A percentile compares a stretch with the other conserved stretches of the same genome.
phyloP scores from a whole-genome alignment of 2,113 vertebrate genomes.

The Monarcha castaneiventris region DNA sequence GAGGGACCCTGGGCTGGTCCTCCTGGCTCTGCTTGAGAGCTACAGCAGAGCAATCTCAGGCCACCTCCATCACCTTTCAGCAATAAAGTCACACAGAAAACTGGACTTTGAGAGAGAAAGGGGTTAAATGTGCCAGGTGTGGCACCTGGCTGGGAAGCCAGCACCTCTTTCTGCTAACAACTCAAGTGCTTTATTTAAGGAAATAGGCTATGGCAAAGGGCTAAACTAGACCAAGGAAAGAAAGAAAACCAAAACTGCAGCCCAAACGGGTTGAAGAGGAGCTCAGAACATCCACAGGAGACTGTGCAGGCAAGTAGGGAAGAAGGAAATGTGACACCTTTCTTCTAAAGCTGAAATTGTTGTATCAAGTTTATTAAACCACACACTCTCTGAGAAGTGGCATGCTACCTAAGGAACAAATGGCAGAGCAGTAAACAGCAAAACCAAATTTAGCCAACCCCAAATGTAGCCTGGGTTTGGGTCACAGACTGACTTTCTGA shows the following conservation, averaged over 20 bases:
- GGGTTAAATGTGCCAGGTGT: background rate
- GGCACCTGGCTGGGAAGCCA: background rate
- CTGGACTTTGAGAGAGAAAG: background rate
- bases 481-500: background rate
- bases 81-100: background rate
- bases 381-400: background rate
- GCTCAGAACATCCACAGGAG: background rate
- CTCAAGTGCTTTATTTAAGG: background rate
- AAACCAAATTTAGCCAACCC: background rate
- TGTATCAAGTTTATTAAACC: background rate
- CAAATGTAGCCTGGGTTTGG: background rate
- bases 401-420: accelerated
- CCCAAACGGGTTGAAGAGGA: background rate
- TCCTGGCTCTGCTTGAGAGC: background rate
- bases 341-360: background rate
- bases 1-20: background rate
- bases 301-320: background rate
- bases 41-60: background rate
- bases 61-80: background rate
- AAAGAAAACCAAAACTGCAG: background rate
- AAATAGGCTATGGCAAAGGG: background rate
- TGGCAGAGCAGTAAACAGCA: background rate
- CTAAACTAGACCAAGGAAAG: background rate
- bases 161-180: background rate
- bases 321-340: background rate